Evolutionary conservation across 2,797 vertebrate species (phyloP).

Genomic region (Spinus olivaceus): DNA sequence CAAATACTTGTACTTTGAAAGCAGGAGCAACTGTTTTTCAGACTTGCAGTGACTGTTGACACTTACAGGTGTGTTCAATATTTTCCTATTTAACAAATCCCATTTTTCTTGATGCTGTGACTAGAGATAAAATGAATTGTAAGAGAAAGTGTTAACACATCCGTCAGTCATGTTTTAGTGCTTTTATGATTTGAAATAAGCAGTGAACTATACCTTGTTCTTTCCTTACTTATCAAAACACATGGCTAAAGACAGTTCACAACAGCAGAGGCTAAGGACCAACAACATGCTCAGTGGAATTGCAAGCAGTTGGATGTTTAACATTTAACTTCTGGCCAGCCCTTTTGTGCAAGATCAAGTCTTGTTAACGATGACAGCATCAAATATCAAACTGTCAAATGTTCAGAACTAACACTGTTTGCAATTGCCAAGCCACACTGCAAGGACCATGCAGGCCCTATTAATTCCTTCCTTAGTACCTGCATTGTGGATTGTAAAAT

Average conservation of each 20-base stretch:
- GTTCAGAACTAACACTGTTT: not conserved
- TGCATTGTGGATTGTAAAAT: not conserved
- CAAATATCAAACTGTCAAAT: not conserved
- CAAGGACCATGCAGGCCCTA: not conserved
- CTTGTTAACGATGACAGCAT: slow-evolving; percentile 17
- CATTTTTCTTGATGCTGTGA: not conserved
- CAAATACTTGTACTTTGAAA: not conserved
- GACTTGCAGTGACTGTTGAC: not conserved
- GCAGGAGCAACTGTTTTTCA: not conserved
- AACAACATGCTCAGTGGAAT: not conserved
- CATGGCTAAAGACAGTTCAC: not conserved
- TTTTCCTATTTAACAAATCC: not conserved
- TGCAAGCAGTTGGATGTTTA: not conserved
- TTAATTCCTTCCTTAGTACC: not conserved
- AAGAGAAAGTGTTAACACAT: not conserved
- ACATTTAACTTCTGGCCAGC: not conserved
- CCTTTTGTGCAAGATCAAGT: slow-evolving; percentile 1
- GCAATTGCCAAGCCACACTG: not conserved
- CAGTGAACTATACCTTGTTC: not conserved
- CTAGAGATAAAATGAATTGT: not conserved
- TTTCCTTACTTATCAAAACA: not conserved
- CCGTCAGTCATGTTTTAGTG: not conserved
- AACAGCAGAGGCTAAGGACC: not conserved
- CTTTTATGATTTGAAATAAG: not conserved
- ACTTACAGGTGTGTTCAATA: not conserved